Base-by-base conservation (phyloP, 2,113 vertebrate species). In the Nycticryphes semicollaris region DNA sequence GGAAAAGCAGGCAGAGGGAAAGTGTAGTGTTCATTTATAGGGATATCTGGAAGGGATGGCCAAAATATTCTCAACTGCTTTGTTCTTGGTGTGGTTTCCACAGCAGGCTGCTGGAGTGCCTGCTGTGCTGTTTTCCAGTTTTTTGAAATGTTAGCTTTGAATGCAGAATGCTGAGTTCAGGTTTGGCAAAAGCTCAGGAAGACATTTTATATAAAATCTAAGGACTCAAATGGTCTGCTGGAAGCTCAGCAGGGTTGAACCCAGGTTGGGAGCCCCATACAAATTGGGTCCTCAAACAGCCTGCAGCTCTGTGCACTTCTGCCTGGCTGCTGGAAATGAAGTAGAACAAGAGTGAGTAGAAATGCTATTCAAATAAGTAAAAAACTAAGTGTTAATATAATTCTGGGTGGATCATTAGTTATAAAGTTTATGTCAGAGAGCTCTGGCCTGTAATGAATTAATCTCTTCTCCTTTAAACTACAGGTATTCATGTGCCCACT, bases 91-190 rank as follows among this genome's bases (percentile, higher is more conserved):
- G 63, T 31, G 69, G 31, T 91, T 93, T 67, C 69, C 39, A 62
- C 3, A 3, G 68, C 50, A 86, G 69, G 20, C 48, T 90, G 72
- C 54, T 76, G 62, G 30, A 89, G 14, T 23, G 57, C 43, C 80
- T 84, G 28, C 39, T 62, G 63, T 82, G 72, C 30, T 91, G 54
- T 72, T 94, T 77, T 90, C 87, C 23, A 33, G 51, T 92, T 92
- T 96, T 96, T 97, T 93, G 81, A 94, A 96, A 87, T 91, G 83
- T 21, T 93, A 83, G 37, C 14, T 96, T 93, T 96, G 80, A 90
- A 93, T 86, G 86, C 73, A 97, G 93, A 93, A 93, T 41, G 31
- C 7, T 0, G 4, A 41, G 19, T 6, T 87, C 31, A 9, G 3
- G 33, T 94, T 95, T 96, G 76, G 82, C 67, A 95, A 93, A 73